Evolutionary conservation across 1,140 invertebrate genomes (phyloP).

Genomic region (Caenorhabditis latens): DNA sequence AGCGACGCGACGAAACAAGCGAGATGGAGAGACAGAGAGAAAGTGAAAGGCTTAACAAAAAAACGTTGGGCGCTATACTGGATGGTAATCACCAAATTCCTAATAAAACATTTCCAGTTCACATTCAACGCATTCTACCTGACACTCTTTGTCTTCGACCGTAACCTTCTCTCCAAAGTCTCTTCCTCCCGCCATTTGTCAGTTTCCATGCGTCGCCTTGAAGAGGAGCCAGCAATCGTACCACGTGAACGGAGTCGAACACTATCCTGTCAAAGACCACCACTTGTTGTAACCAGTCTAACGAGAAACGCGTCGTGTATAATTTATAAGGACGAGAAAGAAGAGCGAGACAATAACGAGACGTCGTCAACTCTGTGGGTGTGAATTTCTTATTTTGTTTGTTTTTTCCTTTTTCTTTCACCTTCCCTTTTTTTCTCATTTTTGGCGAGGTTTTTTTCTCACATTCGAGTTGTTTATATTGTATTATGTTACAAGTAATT

Average conservation of each 20-base stretch:
- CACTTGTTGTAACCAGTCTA: conserved; percentile 13
- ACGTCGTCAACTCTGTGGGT: conserved; percentile 42
- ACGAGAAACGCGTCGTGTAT: conserved; percentile 61
- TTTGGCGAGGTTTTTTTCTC: conserved; percentile 5
- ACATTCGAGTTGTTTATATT: conserved; percentile 46
- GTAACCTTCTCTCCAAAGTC: conserved; percentile 57
- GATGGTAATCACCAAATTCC: not conserved
- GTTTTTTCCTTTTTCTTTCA: not conserved
- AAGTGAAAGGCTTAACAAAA: too few species aligned
- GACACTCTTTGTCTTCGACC: conserved; percentile 59
- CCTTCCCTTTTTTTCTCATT: not conserved
- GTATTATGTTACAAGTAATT: conserved; percentile 46
- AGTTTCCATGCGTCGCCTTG: conserved; percentile 58
- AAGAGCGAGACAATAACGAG: conserved; percentile 19
- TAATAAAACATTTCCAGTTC: conserved; percentile 53
- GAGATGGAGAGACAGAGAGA: not conserved
- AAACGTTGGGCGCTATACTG: too few species aligned
- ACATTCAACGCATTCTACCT: conserved; percentile 66
- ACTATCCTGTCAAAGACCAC: conserved; percentile 54
- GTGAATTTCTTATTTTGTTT: not conserved
- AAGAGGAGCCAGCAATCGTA: conserved; percentile 60
- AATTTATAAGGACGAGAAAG: conserved; percentile 28
- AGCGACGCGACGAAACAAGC: too few species aligned
- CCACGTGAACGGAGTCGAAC: conserved; percentile 56
- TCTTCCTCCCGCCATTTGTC: conserved; percentile 60